Evolutionary conservation across 2,797 vertebrate genomes (phyloP).

Genomic region (Siniperca scherzeri): DNA sequence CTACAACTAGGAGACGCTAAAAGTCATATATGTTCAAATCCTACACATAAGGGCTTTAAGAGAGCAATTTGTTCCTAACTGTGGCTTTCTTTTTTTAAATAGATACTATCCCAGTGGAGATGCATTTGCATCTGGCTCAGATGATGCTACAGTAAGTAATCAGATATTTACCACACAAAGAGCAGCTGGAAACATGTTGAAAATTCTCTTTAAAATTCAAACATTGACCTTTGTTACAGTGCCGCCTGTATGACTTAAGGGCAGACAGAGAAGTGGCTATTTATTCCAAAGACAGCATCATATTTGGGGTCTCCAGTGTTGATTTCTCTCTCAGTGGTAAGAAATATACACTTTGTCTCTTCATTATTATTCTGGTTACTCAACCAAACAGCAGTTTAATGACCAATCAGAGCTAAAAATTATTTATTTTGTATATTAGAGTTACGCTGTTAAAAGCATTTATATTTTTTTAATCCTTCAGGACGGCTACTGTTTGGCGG

Average conservation of each 20-base stretch:
- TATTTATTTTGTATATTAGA: neutral
- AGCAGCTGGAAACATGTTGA: neutral
- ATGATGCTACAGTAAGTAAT: slow-evolving; percentile 95
- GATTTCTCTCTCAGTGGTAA: slow-evolving; percentile 99
- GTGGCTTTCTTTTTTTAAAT: slow-evolving; percentile 40
- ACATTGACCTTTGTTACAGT: slow-evolving; percentile 83
- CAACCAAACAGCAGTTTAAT: neutral
- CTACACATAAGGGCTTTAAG: neutral
- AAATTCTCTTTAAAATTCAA: neutral
- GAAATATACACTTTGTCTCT: slow-evolving; percentile 36
- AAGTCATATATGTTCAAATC: slow-evolving; percentile 13
- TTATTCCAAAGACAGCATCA: slow-evolving; percentile 99
- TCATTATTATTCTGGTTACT: neutral
- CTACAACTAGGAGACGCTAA: slow-evolving; percentile 6
- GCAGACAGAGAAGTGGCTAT: slow-evolving; percentile 99
- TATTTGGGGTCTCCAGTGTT: slow-evolving; percentile 98
- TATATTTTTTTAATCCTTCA: slow-evolving; percentile 54
- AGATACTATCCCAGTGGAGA: slow-evolving; percentile 99
- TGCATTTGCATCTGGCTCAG: slow-evolving; percentile 98
- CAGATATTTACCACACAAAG: slow-evolving; percentile 8
- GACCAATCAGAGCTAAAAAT: neutral
- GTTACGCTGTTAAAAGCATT: neutral
- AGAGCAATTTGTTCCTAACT: slow-evolving; percentile 2
- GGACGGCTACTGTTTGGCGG: slow-evolving; percentile 96
- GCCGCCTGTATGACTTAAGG: slow-evolving; percentile 96